Evolutionary conservation across 2,113 vertebrate species (phyloP).

Genomic region (Pygoscelis adeliae): DNA sequence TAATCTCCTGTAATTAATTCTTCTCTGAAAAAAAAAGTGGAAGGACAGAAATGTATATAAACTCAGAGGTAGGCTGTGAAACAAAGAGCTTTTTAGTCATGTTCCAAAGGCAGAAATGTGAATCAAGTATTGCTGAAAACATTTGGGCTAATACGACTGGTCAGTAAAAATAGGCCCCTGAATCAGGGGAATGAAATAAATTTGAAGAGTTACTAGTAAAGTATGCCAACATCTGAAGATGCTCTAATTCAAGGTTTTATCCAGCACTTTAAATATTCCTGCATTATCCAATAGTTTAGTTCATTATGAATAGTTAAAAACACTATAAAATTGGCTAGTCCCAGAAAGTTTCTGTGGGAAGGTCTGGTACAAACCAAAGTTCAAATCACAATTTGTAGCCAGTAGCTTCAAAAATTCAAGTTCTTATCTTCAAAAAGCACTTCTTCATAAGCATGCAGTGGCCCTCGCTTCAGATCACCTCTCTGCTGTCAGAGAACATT

Average conservation of each 20-base stretch:
- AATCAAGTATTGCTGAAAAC: background rate
- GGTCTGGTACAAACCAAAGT: background rate
- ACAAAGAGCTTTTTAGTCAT: background rate
- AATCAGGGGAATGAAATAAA: background rate
- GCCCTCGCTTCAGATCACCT: background rate
- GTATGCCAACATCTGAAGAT: background rate
- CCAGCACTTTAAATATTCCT: background rate
- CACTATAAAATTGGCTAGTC: background rate
- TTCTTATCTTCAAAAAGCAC: background rate
- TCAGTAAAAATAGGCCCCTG: background rate
- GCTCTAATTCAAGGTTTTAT: background rate
- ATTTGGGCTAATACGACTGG: background rate
- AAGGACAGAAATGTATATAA: background rate
- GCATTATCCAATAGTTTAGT: background rate
- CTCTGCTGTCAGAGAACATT: background rate
- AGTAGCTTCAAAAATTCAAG: background rate
- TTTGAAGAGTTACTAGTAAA: background rate
- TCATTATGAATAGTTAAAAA: background rate
- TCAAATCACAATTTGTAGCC: background rate
- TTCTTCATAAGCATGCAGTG: background rate
- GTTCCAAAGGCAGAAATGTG: background rate
- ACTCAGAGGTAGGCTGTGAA: background rate
- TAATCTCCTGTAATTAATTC: constrained; percentile 28
- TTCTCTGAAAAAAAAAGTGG: background rate
- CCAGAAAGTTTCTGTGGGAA: background rate